phyloP scores from a whole-genome alignment of 2,113 vertebrate species.

The Desmodus rotundus region DNA sequence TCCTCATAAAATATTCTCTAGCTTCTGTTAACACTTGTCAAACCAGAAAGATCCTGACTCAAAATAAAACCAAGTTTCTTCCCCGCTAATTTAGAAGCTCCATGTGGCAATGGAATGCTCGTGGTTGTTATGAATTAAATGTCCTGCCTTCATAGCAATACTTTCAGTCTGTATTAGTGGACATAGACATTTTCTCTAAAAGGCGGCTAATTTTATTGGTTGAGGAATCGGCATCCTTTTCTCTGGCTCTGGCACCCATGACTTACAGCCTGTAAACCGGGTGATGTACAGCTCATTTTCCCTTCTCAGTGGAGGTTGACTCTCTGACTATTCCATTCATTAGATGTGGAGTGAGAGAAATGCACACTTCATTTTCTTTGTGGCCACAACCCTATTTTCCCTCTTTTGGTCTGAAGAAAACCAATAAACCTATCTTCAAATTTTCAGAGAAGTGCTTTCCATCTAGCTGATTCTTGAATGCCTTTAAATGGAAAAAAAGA shows the following conservation, averaged over 20 bases:
- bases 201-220: not conserved
- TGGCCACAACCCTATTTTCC: not conserved
- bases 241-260: not conserved
- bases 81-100: not conserved
- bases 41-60: not conserved
- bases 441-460: slow-evolving; percentile 56
- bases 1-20: not conserved
- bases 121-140: not conserved
- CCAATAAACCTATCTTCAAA: slow-evolving; percentile 60
- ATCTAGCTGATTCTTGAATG: slow-evolving; percentile 36
- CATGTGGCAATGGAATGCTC: fast-evolving
- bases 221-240: not conserved
- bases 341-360: not conserved
- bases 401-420: slow-evolving; percentile 8
- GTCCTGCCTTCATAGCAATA: not conserved
- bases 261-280: not conserved
- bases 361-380: slow-evolving; percentile 39
- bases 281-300: not conserved
- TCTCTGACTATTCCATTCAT: not conserved
- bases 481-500: slow-evolving; percentile 53
- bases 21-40: not conserved
- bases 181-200: not conserved
- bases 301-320: not conserved
- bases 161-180: not conserved
- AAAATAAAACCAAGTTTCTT: not conserved